Evolutionary conservation across 2,797 vertebrate genomes (phyloP), one percentile per base, ranked within the genome.

Genomic region (Eutrigla gurnardus): DNA sequence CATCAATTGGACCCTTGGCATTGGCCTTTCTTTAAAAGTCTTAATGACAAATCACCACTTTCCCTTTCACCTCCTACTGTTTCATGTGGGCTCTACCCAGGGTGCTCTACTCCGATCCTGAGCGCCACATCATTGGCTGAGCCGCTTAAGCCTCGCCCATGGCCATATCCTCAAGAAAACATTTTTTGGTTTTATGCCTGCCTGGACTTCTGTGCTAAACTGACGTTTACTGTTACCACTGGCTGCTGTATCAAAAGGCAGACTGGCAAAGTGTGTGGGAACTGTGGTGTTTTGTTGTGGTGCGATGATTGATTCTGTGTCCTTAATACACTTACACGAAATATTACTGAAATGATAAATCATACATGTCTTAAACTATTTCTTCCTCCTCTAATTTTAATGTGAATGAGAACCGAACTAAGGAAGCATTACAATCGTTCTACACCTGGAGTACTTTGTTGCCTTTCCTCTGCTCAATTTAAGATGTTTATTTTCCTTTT

Each of bases 1-100:
- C 83, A 83, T 88, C 85, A 92, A 94, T 91, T 93, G 89, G 91
- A 90, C 90, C 90, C 87, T 90, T 91, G 89, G 91, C 88, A 87
- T 87, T 74, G 82, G 82, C 75, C 83, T 88, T 90, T 89, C 89
- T 93, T 93, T 93, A 93, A 91, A 93, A 90, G 86, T 87, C 87
- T 80, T 93, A 93, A 94, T 94, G 94, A 94, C 91, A 94, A 94
- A 94, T 93, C 86, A 92, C 92, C 92, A 91, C 91, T 94, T 94
- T 93, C 89, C 84, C 80, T 92, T 90, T 90, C 88, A 91, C 88
- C 90, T 91, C 88, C 90, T 91, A 85, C 86, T 85, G 92, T 92
- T 94, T 91, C 84, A 85, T 90, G 83, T 88, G 84, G 73, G 78
- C 80, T 89, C 82, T 88, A 84, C 89, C 78, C 87, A 82, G 85